Base-by-base conservation (phyloP, 2,888 invertebrate species). In the Actias luna region DNA sequence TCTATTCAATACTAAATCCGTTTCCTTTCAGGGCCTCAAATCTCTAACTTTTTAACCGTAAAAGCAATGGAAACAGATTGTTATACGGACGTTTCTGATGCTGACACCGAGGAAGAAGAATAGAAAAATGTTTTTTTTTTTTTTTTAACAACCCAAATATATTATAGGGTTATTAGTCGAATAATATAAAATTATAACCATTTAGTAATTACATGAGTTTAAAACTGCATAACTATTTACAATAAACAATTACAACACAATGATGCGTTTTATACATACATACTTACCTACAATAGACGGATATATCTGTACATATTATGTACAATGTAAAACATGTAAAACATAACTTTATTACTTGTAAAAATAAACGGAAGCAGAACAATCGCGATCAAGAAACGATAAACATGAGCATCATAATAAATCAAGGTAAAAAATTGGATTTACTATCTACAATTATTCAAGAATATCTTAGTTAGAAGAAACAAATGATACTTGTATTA, bases 41-140 rank as follows among this genome's bases (percentile, higher is more conserved):
- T 82, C 22, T 75, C 73, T 2, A 88, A 91, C 72, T 93, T 89
- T 70, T 72, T 93, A 66, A 84, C 87, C 68, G 92, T 92, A 27
- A 87, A 84, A 65, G 73, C 86, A 3, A 68, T 84, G 68, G 92
- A 93, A 63, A 79, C 83, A 46, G 93, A 92, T 42, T 88, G 92
- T 66, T 84, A 88, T 63, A 93, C 93, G 5, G 93, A 93, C 62
- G 92, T 93, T 0, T 93, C 93, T 0, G 93, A 93, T 33, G 92
- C 91, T 0, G 93, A 92, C 60, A 81, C 83, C 1, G 92, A 88
- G 2, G 87, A 84, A 10, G 93, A 92, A 59, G 86, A 64, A 55
- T n/a, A 27, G 7, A 29, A 16, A 4, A 55, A 29, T 29, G 29
- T 18, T 7, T 29, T 29, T 29, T 55, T 55, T 8, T 18, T 29